A percentile compares a stretch with the other conserved stretches of the same genome.
phyloP scores from a whole-genome alignment of 1,140 invertebrate genomes.

The Condylostylus longicornis region DNA sequence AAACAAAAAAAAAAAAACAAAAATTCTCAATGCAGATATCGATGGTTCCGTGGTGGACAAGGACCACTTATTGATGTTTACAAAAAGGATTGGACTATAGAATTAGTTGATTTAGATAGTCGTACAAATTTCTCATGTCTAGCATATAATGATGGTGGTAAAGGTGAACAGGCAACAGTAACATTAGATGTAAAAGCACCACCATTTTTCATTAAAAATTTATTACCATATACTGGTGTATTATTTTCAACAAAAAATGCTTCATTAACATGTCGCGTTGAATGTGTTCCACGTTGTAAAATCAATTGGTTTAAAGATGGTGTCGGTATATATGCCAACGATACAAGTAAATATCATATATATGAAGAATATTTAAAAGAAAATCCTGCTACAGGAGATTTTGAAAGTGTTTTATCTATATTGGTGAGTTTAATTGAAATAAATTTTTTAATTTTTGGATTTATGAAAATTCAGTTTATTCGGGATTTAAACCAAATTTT shows the following conservation, averaged over 20 bases:
- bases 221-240: conserved; percentile 65
- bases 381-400: conserved; percentile 61
- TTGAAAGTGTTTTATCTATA: conserved; percentile 71
- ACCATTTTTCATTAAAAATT: conserved; percentile 68
- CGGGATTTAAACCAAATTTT: too few relatives aligned
- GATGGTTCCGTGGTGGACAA: conserved; percentile 58
- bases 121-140: conserved; percentile 75
- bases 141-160: conserved; percentile 66
- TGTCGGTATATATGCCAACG: conserved; percentile 41
- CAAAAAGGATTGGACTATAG: conserved; percentile 56
- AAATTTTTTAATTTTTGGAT: neutral
- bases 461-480: too few relatives aligned
- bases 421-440: conserved; percentile 38
- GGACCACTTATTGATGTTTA: conserved; percentile 55
- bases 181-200: conserved; percentile 70
- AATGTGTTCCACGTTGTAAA: conserved; percentile 71
- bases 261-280: conserved; percentile 69
- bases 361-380: conserved; percentile 46
- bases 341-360: conserved; percentile 50
- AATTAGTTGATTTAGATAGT: conserved; percentile 63
- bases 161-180: conserved; percentile 52
- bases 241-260: conserved; percentile 49
- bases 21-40: too few relatives aligned
- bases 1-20: too few relatives aligned
- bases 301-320: conserved; percentile 72